Evolutionary conservation across 1,140 invertebrate genomes (phyloP).

Genomic region (Heliothis virescens): DNA sequence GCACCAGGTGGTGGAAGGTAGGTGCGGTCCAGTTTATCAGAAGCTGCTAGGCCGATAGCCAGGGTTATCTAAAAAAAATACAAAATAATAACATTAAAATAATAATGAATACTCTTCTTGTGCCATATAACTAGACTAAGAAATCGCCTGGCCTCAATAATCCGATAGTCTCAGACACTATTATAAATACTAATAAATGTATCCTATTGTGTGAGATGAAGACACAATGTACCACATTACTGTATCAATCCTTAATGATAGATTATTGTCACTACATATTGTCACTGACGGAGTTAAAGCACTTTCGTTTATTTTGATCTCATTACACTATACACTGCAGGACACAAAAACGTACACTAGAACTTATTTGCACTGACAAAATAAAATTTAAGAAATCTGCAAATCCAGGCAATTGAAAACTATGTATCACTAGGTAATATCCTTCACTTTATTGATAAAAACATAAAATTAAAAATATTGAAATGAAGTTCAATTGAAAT

Average conservation of each 20-base stretch:
- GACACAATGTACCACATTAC: neutral
- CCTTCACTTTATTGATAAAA: too few species aligned
- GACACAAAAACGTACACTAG: neutral
- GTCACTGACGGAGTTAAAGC: slow-evolving; percentile 4
- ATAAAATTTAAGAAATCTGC: too few species aligned
- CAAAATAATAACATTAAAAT: neutral
- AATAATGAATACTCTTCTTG: neutral
- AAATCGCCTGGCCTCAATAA: neutral
- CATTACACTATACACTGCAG: neutral
- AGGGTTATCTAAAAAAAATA: slow-evolving; percentile 62
- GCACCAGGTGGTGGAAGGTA: slow-evolving; percentile 73
- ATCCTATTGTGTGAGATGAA: neutral
- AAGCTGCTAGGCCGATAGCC: slow-evolving; percentile 54
- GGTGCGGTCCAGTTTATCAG: slow-evolving; percentile 67
- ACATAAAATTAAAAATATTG: too few species aligned
- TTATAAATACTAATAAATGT: neutral
- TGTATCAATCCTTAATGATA: slow-evolving; percentile 9
- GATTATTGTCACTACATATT: slow-evolving; percentile 2
- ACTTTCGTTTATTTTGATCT: neutral
- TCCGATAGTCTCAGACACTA: neutral
- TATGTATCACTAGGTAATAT: too few species aligned
- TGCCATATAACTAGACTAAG: neutral
- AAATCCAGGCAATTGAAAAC: too few species aligned
- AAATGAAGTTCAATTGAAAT: neutral
- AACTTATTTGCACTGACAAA: neutral